Evolutionary conservation across 2,888 invertebrate genomes (phyloP).

Genomic region (Drosophila aldrichi): DNA sequence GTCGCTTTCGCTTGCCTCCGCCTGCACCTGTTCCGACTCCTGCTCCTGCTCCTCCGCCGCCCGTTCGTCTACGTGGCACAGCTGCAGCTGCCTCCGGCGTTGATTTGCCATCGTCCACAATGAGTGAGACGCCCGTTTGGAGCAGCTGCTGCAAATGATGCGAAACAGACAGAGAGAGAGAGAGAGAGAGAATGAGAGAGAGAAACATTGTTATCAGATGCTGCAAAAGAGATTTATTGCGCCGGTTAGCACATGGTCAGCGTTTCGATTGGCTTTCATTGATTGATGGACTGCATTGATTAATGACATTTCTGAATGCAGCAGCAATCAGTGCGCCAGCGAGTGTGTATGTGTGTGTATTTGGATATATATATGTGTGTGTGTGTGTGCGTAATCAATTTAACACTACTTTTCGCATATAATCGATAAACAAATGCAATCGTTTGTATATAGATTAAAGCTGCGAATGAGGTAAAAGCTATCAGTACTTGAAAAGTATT

Average conservation of each 20-base stretch:
- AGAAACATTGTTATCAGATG: constrained; percentile 3
- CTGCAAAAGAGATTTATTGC: constrained; percentile 27
- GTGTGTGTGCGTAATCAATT: constrained; percentile 8
- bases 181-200: neutral
- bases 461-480: neutral
- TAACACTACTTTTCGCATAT: neutral
- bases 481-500: neutral
- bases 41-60: neutral
- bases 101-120: constrained; percentile 67
- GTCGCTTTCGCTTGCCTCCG: constrained; percentile 40
- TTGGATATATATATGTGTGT: neutral
- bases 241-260: constrained; percentile 29
- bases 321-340: neutral
- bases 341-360: neutral
- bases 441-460: neutral
- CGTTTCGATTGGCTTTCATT: constrained; percentile 29
- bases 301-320: constrained; percentile 37
- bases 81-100: constrained; percentile 31
- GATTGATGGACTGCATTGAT: constrained; percentile 52
- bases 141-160: constrained; percentile 68
- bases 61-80: constrained; percentile 38
- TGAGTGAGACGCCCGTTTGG: constrained; percentile 84
- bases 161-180: neutral
- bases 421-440: constrained; percentile 12
- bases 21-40: neutral